A percentile compares a stretch with the other conserved stretches of the same genome.
phyloP scores from a whole-genome alignment of 2,113 vertebrate species.

The Cacatua alba region DNA sequence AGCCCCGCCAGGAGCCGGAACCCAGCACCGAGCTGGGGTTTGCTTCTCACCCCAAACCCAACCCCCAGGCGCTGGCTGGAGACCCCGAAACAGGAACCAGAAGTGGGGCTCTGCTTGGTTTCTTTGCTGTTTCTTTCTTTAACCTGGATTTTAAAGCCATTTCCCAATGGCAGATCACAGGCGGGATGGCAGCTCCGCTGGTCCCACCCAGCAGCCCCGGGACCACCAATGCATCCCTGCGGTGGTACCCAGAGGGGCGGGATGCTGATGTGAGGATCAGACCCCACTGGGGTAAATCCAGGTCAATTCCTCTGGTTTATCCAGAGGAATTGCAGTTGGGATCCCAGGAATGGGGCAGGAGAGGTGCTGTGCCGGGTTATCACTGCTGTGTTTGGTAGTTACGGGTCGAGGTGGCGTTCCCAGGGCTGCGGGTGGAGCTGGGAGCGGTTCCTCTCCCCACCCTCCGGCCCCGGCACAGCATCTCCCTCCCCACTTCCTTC shows the following conservation, averaged over 20 bases:
- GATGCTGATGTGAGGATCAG: background rate
- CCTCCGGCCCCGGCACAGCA: background rate
- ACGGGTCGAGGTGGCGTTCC: background rate
- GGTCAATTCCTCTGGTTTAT: background rate
- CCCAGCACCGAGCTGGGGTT: background rate
- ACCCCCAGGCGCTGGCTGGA: background rate
- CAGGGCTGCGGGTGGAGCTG: background rate
- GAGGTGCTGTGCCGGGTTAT: background rate
- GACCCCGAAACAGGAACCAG: slow-evolving; percentile 45
- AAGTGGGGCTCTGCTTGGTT: background rate
- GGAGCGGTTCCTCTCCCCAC: slow-evolving; percentile 34
- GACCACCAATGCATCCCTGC: background rate
- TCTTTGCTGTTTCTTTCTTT: background rate
- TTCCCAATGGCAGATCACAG: background rate
- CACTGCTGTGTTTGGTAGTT: background rate
- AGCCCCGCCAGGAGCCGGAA: accelerated
- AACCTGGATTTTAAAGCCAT: background rate
- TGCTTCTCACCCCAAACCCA: background rate
- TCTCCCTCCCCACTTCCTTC: slow-evolving; percentile 54
- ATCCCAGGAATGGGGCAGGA: background rate
- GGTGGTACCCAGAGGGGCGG: background rate
- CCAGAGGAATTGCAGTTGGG: background rate
- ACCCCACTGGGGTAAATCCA: background rate
- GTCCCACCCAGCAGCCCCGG: accelerated
- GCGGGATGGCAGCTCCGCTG: background rate